Evolutionary conservation across 2,888 invertebrate species (phyloP).

Genomic region (Euplexia lucipara): DNA sequence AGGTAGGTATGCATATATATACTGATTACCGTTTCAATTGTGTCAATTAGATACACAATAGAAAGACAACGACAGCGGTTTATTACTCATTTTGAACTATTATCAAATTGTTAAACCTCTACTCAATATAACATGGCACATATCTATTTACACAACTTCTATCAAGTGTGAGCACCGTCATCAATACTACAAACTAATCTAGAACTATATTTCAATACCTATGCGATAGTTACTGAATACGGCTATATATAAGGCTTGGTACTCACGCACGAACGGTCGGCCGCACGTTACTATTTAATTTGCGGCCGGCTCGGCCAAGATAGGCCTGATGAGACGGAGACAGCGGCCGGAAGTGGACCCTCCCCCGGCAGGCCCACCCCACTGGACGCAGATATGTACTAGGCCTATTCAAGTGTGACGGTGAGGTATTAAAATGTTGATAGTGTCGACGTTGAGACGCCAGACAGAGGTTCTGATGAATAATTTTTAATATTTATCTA

Average conservation of each 20-base stretch:
- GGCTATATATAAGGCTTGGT: constrained; percentile 46
- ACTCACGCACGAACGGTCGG: constrained; percentile 67
- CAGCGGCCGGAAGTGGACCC: constrained; percentile 84
- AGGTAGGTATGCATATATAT: no score
- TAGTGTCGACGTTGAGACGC: constrained; percentile 65
- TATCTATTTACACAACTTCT: constrained; percentile 32
- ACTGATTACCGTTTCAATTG: no score
- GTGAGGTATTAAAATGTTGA: constrained; percentile 74
- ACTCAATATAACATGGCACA: background rate
- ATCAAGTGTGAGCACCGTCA: constrained; percentile 23
- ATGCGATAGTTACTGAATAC: constrained; percentile 46
- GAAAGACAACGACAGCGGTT: no score
- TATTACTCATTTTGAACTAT: constrained; percentile 20
- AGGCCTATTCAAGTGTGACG: constrained; percentile 83
- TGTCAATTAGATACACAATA: no score
- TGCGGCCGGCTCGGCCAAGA: constrained; percentile 86
- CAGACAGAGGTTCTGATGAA: constrained; percentile 52
- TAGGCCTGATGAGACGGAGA: constrained; percentile 89
- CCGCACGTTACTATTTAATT: constrained; percentile 86
- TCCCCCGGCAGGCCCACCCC: constrained; percentile 69
- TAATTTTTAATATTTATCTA: constrained; percentile 40
- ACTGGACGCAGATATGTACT: constrained; percentile 76
- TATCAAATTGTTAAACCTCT: constrained; percentile 12
- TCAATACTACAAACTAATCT: constrained; percentile 53
- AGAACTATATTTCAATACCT: constrained; percentile 54